Evolutionary conservation across 2,888 invertebrate genomes (phyloP).

Genomic region (Calliopum simillimum): DNA sequence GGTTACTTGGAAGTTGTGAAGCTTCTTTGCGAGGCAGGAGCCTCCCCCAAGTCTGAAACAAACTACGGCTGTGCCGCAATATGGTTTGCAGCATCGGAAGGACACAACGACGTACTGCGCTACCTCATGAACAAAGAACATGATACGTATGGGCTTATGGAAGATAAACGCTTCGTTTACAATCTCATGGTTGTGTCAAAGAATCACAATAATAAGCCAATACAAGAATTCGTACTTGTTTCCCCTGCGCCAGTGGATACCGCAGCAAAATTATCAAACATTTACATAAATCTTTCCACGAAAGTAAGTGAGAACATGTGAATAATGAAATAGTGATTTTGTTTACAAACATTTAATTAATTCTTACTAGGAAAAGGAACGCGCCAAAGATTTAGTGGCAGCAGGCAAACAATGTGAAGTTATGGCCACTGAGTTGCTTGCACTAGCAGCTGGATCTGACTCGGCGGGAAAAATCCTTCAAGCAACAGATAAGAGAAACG

Average conservation of each 20-base stretch:
- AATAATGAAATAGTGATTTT: neutral
- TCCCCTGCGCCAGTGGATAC: conserved; percentile 99
- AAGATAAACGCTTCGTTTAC: conserved; percentile 96
- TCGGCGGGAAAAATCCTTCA: conserved; percentile 95
- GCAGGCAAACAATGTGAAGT: conserved; percentile 97
- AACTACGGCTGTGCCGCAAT: conserved; percentile 97
- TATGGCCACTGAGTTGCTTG: conserved; percentile 96
- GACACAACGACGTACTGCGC: conserved; percentile 94
- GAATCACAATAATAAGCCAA: conserved; percentile 93
- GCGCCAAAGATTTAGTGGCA: conserved; percentile 94
- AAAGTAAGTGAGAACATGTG: conserved; percentile 70
- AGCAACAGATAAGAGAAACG: conserved; percentile 92
- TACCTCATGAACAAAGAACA: conserved; percentile 98
- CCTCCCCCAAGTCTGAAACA: conserved; percentile 94
- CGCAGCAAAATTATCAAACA: conserved; percentile 96
- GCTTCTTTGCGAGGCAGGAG: conserved; percentile 94
- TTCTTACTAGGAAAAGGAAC: conserved; percentile 85
- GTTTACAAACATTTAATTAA: neutral
- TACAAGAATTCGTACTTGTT: conserved; percentile 97
- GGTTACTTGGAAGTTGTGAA: conserved; percentile 96
- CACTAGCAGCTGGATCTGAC: conserved; percentile 92
- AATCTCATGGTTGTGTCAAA: conserved; percentile 98
- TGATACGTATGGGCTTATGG: conserved; percentile 96
- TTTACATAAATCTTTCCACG: conserved; percentile 86
- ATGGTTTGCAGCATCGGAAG: conserved; percentile 98